phyloP scores from a whole-genome alignment of 1,140 invertebrate species.

The Prorops nasuta region DNA sequence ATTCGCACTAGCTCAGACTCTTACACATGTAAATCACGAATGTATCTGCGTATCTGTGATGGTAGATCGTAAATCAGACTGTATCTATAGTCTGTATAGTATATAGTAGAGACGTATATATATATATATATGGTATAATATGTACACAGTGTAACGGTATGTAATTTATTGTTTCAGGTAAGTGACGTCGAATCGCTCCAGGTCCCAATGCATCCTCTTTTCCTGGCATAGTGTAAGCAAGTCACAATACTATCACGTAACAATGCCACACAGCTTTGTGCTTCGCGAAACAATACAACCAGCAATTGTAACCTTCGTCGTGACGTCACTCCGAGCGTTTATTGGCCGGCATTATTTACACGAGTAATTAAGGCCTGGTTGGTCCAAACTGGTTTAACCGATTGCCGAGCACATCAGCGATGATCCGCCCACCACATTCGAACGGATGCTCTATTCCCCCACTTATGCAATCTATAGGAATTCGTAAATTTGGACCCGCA shows the following conservation, averaged over 20 bases:
- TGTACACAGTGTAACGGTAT: constrained; percentile 49
- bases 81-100: constrained; percentile 29
- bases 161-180: constrained; percentile 60
- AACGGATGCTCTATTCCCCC: too few species aligned
- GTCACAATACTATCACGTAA: constrained; percentile 36
- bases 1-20: too few species aligned
- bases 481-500: too few species aligned
- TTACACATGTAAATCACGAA: constrained; percentile 37
- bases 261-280: constrained; percentile 24
- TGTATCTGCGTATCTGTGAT: constrained; percentile 34
- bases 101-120: background rate
- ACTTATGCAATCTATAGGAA: too few species aligned
- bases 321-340: too few species aligned
- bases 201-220: constrained; percentile 41
- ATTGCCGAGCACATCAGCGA: too few species aligned
- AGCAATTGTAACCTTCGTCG: too few species aligned
- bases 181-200: constrained; percentile 51
- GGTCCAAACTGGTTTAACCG: too few species aligned
- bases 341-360: too few species aligned
- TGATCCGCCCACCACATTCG: too few species aligned
- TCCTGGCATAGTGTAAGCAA: constrained; percentile 52
- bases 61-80: constrained; percentile 43
- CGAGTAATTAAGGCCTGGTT: too few species aligned
- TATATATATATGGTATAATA: constrained; percentile 40
- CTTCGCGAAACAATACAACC: constrained; percentile 15